A percentile compares a stretch with the other conserved stretches of the same genome.
phyloP scores from a whole-genome alignment of 2,797 vertebrate genomes.

The Bufotes viridis region DNA sequence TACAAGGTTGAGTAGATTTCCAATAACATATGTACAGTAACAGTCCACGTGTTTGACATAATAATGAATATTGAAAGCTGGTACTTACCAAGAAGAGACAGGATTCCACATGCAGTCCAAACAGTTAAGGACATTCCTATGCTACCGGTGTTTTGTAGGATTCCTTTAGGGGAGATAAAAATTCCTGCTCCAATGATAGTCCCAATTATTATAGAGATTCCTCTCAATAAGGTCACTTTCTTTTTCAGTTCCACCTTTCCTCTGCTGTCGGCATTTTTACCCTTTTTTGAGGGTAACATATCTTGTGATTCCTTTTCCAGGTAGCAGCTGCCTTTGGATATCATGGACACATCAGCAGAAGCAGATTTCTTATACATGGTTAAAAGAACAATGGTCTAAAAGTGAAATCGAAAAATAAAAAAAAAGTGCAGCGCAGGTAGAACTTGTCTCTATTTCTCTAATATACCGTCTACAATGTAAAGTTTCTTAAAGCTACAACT shows the following conservation, averaged over 20 bases:
- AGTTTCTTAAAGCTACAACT: constrained; percentile 33
- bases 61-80: constrained; percentile 60
- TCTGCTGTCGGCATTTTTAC: constrained; percentile 53
- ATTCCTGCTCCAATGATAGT: constrained; percentile 96
- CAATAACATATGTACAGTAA: constrained; percentile 1
- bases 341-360: constrained; percentile 64
- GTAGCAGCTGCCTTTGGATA: constrained; percentile 69
- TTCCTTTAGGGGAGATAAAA: constrained; percentile 96
- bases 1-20: background rate
- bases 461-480: background rate
- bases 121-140: constrained; percentile 90
- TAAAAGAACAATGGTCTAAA: background rate
- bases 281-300: constrained; percentile 65
- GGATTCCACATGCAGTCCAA: constrained; percentile 89
- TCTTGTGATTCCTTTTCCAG: constrained; percentile 66
- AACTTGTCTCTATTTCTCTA: background rate
- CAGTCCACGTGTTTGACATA: background rate
- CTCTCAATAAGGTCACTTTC: constrained; percentile 91
- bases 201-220: constrained; percentile 92
- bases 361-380: constrained; percentile 79
- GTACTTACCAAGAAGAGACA: constrained; percentile 96
- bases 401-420: background rate
- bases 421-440: constrained; percentile 51
- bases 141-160: constrained; percentile 89
- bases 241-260: constrained; percentile 85